phyloP scores from a whole-genome alignment of 2,797 vertebrate genomes.

The Pachyuromys duprasi region DNA sequence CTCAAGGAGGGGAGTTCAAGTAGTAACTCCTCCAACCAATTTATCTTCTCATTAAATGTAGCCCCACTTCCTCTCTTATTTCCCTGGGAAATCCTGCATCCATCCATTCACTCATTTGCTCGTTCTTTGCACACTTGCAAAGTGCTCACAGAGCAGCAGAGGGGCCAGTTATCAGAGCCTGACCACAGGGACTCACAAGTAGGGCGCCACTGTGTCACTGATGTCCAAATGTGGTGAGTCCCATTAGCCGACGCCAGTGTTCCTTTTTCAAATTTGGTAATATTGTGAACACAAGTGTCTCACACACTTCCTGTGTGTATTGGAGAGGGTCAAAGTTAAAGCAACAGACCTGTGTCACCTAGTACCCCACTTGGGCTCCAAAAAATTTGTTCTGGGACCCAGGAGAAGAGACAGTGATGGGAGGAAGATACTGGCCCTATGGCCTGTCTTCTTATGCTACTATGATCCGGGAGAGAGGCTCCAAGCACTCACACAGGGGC shows the following conservation, averaged over 20 bases:
- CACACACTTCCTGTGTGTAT: too few relatives aligned
- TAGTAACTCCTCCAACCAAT: neutral
- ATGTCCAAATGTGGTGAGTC: rapidly evolving
- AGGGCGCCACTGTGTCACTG: rapidly evolving
- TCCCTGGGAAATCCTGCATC: neutral
- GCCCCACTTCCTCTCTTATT: neutral
- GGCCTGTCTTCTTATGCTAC: neutral
- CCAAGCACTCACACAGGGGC: neutral
- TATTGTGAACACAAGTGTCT: neutral
- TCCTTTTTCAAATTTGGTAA: neutral
- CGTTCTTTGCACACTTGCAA: rapidly evolving
- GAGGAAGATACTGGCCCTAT: neutral
- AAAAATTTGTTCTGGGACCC: neutral
- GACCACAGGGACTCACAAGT: neutral
- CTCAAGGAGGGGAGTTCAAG: neutral
- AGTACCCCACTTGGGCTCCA: rapidly evolving
- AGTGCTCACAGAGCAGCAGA: rapidly evolving
- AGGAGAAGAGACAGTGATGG: rapidly evolving
- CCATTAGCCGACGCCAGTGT: too few relatives aligned
- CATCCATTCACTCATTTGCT: neutral
- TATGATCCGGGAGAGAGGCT: neutral
- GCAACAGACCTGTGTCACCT: neutral
- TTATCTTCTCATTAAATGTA: neutral
- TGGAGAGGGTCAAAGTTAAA: rapidly evolving
- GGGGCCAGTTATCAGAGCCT: rapidly evolving